phyloP scores from a whole-genome alignment of 1,140 invertebrate species.

The Caenorhabditis tropicalis region DNA sequence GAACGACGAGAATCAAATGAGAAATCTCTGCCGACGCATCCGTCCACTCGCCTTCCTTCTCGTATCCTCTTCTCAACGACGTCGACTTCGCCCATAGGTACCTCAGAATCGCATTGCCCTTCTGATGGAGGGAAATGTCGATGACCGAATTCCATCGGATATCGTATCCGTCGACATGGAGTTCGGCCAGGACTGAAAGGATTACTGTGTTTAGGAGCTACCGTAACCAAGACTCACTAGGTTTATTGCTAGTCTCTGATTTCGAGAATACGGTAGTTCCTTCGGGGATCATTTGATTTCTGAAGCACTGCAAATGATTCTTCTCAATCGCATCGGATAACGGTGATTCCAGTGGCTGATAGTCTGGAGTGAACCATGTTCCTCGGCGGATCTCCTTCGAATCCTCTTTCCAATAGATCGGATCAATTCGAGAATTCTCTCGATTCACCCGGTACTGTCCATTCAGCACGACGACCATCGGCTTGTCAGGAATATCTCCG shows the following conservation, averaged over 20 bases:
- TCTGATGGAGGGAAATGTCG: slow-evolving; percentile 57
- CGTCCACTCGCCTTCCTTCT: slow-evolving; percentile 36
- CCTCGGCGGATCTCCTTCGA: slow-evolving; percentile 63
- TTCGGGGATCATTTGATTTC: slow-evolving; percentile 69
- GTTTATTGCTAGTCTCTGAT: slow-evolving; percentile 68
- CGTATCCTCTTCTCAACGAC: slow-evolving; percentile 61
- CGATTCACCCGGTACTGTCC: slow-evolving; percentile 60
- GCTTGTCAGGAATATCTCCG: slow-evolving; percentile 41
- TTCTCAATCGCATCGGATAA: slow-evolving; percentile 67
- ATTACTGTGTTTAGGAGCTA: no score
- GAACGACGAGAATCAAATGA: slow-evolving; percentile 70
- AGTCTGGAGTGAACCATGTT: slow-evolving; percentile 65
- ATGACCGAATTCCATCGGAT: slow-evolving; percentile 71
- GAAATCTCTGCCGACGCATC: slow-evolving; percentile 60
- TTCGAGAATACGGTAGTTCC: slow-evolving; percentile 70
- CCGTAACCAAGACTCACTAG: slow-evolving; percentile 65
- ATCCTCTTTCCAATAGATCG: slow-evolving; percentile 70
- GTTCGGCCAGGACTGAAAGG: slow-evolving; percentile 66
- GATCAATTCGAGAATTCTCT: slow-evolving; percentile 46
- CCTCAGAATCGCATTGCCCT: slow-evolving; percentile 29
- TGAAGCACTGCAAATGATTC: slow-evolving; percentile 68
- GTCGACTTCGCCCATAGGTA: slow-evolving; percentile 54
- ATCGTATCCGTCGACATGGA: slow-evolving; percentile 67
- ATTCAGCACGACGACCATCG: slow-evolving; percentile 67
- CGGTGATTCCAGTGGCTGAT: slow-evolving; percentile 64